These are phyloP conservation scores for Molossus alvarezi DNA, from an alignment of 2,797 vertebrate species.

Conservation along the genomic window DNA sequence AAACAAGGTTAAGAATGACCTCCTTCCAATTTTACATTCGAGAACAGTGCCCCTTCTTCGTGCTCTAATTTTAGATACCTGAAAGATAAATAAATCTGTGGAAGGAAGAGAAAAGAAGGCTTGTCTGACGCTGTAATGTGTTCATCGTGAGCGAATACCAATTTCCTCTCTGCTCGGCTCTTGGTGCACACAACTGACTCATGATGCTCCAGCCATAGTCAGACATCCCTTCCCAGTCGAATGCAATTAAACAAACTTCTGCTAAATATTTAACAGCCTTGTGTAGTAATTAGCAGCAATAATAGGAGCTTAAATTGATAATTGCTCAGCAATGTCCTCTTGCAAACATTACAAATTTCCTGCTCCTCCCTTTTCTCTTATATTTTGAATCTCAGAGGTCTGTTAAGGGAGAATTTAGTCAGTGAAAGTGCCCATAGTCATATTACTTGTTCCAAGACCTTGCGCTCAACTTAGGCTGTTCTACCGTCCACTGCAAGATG, in stretches of 20 bases:
- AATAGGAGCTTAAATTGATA: conserved; percentile 89
- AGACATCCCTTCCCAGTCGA: conserved; percentile 87
- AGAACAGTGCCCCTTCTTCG: conserved; percentile 83
- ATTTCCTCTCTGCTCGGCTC: conserved; percentile 82
- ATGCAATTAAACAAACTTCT: conserved; percentile 90
- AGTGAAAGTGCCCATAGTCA: conserved; percentile 54
- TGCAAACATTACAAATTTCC: conserved; percentile 71
- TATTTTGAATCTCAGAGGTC: conserved; percentile 74
- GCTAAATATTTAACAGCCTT: conserved; percentile 91
- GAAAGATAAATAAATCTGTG: conserved; percentile 87
- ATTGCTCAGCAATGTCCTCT: conserved; percentile 87
- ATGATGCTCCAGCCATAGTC: conserved; percentile 67
- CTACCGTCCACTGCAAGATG: conserved; percentile 42
- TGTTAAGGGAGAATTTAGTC: conserved; percentile 57
- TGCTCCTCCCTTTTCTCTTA: conserved; percentile 74
- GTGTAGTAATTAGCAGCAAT: conserved; percentile 89
- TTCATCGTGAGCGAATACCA: conserved; percentile 86
- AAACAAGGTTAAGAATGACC: conserved; percentile 90
- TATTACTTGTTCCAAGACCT: conserved; percentile 41
- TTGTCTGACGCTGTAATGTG: conserved; percentile 80
- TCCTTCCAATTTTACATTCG: conserved; percentile 87
- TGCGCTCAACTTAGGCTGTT: conserved; percentile 67
- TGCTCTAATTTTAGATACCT: conserved; percentile 89
- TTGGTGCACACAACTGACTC: conserved; percentile 71
- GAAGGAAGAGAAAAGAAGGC: conserved; percentile 75